These are phyloP conservation scores for Rapana venosa DNA, from an alignment of 2,888 invertebrate genomes.

Conservation along the genomic window DNA sequence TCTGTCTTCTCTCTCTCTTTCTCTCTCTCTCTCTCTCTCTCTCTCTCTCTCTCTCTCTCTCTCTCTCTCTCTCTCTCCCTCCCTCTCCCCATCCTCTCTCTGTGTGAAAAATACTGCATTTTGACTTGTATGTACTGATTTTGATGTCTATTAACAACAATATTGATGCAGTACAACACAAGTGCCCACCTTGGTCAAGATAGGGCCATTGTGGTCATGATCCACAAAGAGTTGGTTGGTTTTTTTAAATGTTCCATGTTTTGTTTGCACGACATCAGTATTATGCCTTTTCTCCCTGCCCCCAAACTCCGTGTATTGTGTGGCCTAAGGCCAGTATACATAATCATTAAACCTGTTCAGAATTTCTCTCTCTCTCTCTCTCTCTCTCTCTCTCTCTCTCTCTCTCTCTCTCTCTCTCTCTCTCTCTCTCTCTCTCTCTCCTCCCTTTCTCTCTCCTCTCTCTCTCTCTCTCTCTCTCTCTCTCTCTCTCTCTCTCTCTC, in stretches of 20 bases:
- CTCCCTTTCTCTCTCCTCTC: conserved; percentile 17
- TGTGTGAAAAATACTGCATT: not conserved
- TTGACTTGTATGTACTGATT: not conserved
- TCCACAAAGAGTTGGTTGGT: too few relatives aligned
- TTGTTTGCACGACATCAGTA: too few relatives aligned
- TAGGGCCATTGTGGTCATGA: too few relatives aligned
- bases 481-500: conserved; percentile 28
- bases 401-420: conserved; percentile 19
- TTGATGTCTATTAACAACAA: too few relatives aligned
- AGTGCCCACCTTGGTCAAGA: too few relatives aligned
- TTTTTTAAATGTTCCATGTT: too few relatives aligned
- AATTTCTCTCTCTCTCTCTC: too few relatives aligned
- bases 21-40: not conserved
- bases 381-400: not conserved
- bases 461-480: conserved; percentile 24
- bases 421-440: conserved; percentile 20
- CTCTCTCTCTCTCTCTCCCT: not conserved
- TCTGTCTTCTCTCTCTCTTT: not conserved
- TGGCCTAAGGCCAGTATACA: too few relatives aligned
- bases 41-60: not conserved
- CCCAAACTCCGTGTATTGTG: too few relatives aligned
- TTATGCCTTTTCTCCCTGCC: too few relatives aligned
- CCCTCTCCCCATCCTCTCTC: not conserved
- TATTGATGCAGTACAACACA: too few relatives aligned
- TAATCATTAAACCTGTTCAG: too few relatives aligned